Evolutionary conservation across 2,888 invertebrate genomes (phyloP), one percentile per base, ranked within the genome.

Genomic region (Eristalinus sepulchralis): DNA sequence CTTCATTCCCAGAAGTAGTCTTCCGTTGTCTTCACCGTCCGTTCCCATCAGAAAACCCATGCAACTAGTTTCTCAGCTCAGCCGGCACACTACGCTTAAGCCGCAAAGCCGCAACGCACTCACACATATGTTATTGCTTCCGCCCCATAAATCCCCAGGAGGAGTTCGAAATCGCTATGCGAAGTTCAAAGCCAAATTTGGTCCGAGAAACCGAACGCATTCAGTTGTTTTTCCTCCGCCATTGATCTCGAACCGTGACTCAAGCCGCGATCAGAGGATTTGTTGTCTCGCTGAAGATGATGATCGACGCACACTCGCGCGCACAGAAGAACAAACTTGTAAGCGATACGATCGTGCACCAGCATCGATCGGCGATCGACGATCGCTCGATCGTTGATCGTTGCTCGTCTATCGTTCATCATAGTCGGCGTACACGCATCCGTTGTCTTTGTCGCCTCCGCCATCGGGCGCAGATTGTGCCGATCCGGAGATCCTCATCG

Each of bases 161-260:
- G 66, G 47, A 71, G 76, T 76, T 81, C 71, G 76, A 81, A 66
- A 62, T 76, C 59, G 66, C 67, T 63, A 66, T 63, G 68, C 64
- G 27, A 84, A 80, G 66, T 84, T 76, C 84, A 80, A 80, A 68
- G 27, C 84, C 84, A 77, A 85, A 81, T 85, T 85, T 72, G 84
- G 76, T 57, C 53, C 72, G 39, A 72, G n/a, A 27, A 36, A 20
- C 53, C 20, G 31, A 17, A 17, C 17, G 13, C 11, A 1, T 55
- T 5, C 1, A 24, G 11, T 13, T 27, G n/a, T n/a, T n/a, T n/a
- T n/a, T n/a, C 20, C 22, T 1, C 11, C 20, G 55, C 9, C 59
- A 0, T n/a, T 13, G 57, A 27, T 4, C 11, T 59, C 20, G 36
- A 20, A 55, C 72, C 81, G 73, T 85, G 85, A 81, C 68, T 85